Conservation (phyloP, 2,797 vertebrate genomes). For the Scomberomorus guttatus region DNA sequence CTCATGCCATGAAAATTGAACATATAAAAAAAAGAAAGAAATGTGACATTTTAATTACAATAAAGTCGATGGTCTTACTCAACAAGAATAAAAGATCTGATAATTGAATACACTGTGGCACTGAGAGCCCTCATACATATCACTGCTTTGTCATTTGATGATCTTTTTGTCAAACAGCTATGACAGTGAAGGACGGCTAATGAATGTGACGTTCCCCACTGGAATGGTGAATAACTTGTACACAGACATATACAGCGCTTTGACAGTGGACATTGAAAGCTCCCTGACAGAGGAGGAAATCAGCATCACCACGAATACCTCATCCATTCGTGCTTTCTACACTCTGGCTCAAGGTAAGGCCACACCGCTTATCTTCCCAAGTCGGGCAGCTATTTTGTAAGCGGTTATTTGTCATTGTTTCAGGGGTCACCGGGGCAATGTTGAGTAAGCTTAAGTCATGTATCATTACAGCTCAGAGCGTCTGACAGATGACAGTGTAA, state of each 20-base stretch:
- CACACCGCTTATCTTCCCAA: neutral
- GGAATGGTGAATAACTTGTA: slow-evolving; percentile 96
- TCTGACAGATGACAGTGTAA: slow-evolving; percentile 76
- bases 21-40: slow-evolving; percentile 9
- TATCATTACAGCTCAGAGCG: slow-evolving; percentile 72
- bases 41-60: slow-evolving; percentile 78
- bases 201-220: slow-evolving; percentile 97
- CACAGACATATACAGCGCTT: slow-evolving; percentile 92
- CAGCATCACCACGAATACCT: slow-evolving; percentile 95
- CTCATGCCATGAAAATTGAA: slow-evolving; percentile 48
- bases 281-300: slow-evolving; percentile 95
- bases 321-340: slow-evolving; percentile 94
- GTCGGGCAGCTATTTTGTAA: slow-evolving; percentile 49
- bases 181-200: slow-evolving; percentile 96
- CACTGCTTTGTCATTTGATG: slow-evolving; percentile 51
- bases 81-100: slow-evolving; percentile 50
- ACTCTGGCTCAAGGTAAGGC: slow-evolving; percentile 95
- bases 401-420: slow-evolving; percentile 77
- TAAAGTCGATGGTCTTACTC: slow-evolving; percentile 54
- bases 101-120: slow-evolving; percentile 63
- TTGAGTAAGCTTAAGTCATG: slow-evolving; percentile 80
- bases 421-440: slow-evolving; percentile 71
- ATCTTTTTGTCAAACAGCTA: slow-evolving; percentile 86
- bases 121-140: slow-evolving; percentile 52
- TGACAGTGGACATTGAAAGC: slow-evolving; percentile 95